A percentile compares a stretch with the other conserved stretches of the same genome.
Conservation (phyloP, 1,140 invertebrate species). For the Lepidurus arcticus region DNA sequence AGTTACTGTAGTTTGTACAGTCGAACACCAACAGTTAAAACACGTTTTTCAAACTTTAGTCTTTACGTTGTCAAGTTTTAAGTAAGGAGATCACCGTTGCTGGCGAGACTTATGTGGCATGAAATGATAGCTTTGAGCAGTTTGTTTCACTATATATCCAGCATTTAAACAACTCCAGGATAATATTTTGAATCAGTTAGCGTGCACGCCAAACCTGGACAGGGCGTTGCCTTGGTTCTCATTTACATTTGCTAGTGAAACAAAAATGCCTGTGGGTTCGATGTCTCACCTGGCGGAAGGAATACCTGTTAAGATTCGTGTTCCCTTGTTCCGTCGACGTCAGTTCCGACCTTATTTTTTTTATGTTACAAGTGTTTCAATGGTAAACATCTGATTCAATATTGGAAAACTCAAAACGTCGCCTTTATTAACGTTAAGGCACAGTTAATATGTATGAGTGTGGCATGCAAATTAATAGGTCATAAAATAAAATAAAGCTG, state of each 20-base stretch:
- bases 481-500: background rate
- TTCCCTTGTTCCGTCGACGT: background rate
- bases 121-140: background rate
- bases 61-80: background rate
- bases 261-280: background rate
- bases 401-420: too few relatives aligned
- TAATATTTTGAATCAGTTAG: constrained; percentile 12
- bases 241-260: background rate
- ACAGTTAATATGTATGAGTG: background rate
- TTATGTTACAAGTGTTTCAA: too few relatives aligned
- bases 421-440: too few relatives aligned
- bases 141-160: background rate
- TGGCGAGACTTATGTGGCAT: background rate
- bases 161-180: background rate
- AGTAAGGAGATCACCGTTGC: background rate
- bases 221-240: constrained; percentile 20
- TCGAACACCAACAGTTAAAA: too few relatives aligned
- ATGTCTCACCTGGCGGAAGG: background rate
- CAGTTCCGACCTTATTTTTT: too few relatives aligned
- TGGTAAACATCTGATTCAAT: too few relatives aligned
- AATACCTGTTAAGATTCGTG: background rate
- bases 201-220: background rate
- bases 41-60: too few relatives aligned
- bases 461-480: background rate
- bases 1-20: too few relatives aligned